Evolutionary conservation across 2,888 invertebrate species (phyloP).

Genomic region (Agriotes lineatus): DNA sequence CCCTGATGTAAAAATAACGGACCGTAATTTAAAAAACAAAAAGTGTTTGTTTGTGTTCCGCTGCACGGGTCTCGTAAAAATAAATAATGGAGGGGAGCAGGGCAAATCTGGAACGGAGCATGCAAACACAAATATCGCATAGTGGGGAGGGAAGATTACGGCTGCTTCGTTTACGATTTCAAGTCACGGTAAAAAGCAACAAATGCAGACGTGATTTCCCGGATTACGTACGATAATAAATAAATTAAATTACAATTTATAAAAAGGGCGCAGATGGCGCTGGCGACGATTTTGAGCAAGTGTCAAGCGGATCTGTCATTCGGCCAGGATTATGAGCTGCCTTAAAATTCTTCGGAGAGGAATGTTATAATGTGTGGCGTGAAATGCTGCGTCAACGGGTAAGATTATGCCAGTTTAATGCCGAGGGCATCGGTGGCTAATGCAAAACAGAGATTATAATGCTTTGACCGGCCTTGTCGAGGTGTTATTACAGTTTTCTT

Average conservation of each 20-base stretch:
- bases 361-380: not conserved
- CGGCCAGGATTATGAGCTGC: not conserved
- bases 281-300: not conserved
- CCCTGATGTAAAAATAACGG: conserved; percentile 6
- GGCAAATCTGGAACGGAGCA: conserved; percentile 3
- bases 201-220: conserved; percentile 2
- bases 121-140: conserved; percentile 10
- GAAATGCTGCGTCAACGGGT: conserved; percentile 22
- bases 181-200: conserved; percentile 20
- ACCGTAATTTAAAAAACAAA: not conserved
- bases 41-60: not conserved
- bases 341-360: conserved; percentile 10
- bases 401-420: conserved; percentile 24
- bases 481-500: conserved; percentile 33
- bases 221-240: not conserved
- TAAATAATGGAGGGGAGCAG: conserved; percentile 1
- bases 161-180: conserved; percentile 11
- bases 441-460: conserved; percentile 33
- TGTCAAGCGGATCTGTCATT: not conserved
- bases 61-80: conserved; percentile 7
- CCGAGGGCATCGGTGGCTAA: conserved; percentile 24
- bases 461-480: conserved; percentile 31
- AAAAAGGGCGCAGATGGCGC: no score
- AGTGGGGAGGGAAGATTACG: conserved; percentile 4
- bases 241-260: no score